phyloP scores from a whole-genome alignment of 1,140 invertebrate genomes.

The Nasonia giraulti region DNA sequence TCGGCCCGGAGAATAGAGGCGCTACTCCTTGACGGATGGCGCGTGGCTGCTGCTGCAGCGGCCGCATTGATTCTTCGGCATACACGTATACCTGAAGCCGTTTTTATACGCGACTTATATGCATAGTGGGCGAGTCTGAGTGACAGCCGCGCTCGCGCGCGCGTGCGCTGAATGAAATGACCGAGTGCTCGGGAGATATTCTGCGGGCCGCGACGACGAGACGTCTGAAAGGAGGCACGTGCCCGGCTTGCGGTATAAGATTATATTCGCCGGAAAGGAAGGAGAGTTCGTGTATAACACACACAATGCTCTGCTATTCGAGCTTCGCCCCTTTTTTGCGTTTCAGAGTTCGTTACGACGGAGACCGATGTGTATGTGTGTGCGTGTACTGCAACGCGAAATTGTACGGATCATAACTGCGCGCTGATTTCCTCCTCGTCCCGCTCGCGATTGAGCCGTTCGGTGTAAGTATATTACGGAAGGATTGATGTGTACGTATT shows the following conservation, averaged over 20 bases:
- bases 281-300: background rate
- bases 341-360: background rate
- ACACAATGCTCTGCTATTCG: background rate
- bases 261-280: background rate
- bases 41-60: background rate
- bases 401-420: conserved; percentile 33
- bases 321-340: background rate
- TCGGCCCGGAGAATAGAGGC: background rate
- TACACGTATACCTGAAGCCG: background rate
- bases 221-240: background rate
- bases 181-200: background rate
- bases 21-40: background rate
- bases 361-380: background rate
- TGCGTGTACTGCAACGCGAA: background rate
- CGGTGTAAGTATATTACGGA: background rate
- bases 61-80: background rate
- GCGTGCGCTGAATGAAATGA: background rate
- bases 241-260: background rate
- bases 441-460: background rate
- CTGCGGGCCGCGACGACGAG: background rate
- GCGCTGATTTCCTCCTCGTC: no score
- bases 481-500: background rate
- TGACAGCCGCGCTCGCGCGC: background rate
- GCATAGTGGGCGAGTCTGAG: background rate
- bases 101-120: background rate